Evolutionary conservation across 2,113 vertebrate genomes (phyloP), one percentile per base, ranked within the genome.

Genomic region (Hassar affinis): DNA sequence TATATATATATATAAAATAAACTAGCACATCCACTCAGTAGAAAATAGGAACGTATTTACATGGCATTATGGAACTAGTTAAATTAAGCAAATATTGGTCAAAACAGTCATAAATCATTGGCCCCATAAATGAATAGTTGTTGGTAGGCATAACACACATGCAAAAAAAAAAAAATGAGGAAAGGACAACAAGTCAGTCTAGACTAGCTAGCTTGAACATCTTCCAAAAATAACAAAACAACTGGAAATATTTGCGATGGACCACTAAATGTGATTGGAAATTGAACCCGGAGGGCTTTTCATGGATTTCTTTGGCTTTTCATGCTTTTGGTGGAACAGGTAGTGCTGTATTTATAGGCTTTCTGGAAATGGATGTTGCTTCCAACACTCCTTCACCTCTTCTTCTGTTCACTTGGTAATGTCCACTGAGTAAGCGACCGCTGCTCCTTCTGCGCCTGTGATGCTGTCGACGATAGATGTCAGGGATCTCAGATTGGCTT

Each of bases 381-480:
- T 30, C 33, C 76, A 57, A 45, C 51, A 27, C 45, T 59, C 27
- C 52, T 35, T 54, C 56, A 51, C 72, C n/a, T n/a, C 51, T 8
- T 30, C 7, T 49, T 59, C 25, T 72, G 14, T 90, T 88, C 91
- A 94, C 88, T 95, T 95, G 89, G 93, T 89, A 92, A 95, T 94
- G 91, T 94, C 93, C 87, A 94, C 88, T 61, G 93, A 86, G 89
- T 97, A 99, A 49, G 94, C 91, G 86, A 92, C 93, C 0, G 94
- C 89, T 75, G 95, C 90, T 0, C 94, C 95, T 8, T 96, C 95
- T 78, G 94, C 92, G 85, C 95, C 94, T 0, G 96, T 89, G 74
- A 99, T 98, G 94, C 96, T 95, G 66, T 98, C 96, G 87, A 99
- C 97, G 6, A 99, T 97, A 84, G 97, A 98, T 49, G 95, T 96